Conservation (phyloP, 2,797 vertebrate genomes). For the Pipistrellus nathusii region DNA sequence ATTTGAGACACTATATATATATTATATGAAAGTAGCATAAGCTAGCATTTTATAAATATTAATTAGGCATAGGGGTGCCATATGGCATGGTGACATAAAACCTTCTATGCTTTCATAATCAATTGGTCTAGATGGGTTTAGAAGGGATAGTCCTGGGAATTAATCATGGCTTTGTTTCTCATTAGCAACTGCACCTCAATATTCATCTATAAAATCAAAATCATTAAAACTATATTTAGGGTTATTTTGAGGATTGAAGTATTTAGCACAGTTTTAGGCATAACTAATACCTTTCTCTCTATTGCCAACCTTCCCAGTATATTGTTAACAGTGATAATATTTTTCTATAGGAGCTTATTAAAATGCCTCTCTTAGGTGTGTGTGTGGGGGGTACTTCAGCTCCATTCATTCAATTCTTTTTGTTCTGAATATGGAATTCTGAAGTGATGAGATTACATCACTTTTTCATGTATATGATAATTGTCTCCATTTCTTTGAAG, state of each 20-base stretch:
- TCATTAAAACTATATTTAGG: neutral
- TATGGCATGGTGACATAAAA: neutral
- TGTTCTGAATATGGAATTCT: slow-evolving; percentile 13
- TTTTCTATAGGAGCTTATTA: slow-evolving; percentile 33
- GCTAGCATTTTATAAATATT: neutral
- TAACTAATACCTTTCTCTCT: neutral
- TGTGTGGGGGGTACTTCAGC: neutral
- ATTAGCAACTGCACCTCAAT: neutral
- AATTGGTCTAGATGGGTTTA: no score
- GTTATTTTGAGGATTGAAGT: neutral
- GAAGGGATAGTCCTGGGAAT: neutral
- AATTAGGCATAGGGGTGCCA: neutral
- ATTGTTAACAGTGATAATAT: neutral
- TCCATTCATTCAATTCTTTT: slow-evolving; percentile 18
- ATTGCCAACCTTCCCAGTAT: neutral
- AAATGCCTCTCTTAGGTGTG: neutral
- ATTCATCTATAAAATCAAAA: neutral
- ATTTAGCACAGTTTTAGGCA: neutral
- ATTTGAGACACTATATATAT: neutral
- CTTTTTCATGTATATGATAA: slow-evolving; percentile 61
- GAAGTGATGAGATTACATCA: slow-evolving; percentile 52
- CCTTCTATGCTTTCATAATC: no score
- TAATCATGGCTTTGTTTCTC: neutral
- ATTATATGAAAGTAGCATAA: neutral
- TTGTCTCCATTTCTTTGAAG: slow-evolving; percentile 53